These are phyloP conservation scores for Diadema setosum DNA, from an alignment of 35 echinoderm and acorn worm genomes.

Conservation along the genomic window DNA sequence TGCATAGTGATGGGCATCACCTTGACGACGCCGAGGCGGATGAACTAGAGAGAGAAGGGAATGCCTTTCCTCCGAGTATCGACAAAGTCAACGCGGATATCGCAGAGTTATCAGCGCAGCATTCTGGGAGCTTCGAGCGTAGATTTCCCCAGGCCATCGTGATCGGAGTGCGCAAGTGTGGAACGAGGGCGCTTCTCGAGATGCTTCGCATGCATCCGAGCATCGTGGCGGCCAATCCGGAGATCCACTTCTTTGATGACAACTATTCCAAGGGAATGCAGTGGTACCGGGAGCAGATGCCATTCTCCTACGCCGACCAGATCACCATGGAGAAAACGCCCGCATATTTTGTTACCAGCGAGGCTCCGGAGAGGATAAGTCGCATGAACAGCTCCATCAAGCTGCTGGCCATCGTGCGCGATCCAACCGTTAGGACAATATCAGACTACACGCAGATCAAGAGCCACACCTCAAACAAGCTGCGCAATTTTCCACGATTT, in stretches of 20 bases:
- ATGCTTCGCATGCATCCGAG: conserved; percentile 85
- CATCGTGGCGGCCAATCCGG: conserved; percentile 61
- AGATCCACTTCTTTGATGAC: conserved; percentile 96
- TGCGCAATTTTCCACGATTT: conserved; percentile 29
- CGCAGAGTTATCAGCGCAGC: not conserved
- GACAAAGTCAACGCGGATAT: conserved; percentile 1
- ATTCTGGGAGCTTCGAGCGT: conserved; percentile 10
- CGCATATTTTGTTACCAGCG: conserved; percentile 79
- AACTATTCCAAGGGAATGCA: conserved; percentile 64
- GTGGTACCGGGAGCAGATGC: conserved; percentile 88
- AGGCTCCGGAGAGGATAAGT: conserved; percentile 59
- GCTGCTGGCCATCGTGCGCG: conserved; percentile 81
- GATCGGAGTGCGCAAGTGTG: conserved; percentile 95
- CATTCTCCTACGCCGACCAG: conserved; percentile 73
- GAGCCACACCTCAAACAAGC: conserved; percentile 11
- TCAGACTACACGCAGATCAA: conserved; percentile 89
- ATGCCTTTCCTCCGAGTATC: not conserved
- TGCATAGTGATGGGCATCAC: not conserved
- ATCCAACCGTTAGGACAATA: conserved; percentile 70
- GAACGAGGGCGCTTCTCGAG: conserved; percentile 89
- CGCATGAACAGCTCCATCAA: conserved; percentile 68
- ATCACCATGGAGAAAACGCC: conserved; percentile 94
- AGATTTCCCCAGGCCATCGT: conserved; percentile 85
- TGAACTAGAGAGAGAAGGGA: not conserved
- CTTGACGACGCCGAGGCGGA: not conserved